Evolutionary conservation across 1,140 invertebrate genomes (phyloP), one percentile per base, ranked within the genome.

Genomic region (Myzus persicae): DNA sequence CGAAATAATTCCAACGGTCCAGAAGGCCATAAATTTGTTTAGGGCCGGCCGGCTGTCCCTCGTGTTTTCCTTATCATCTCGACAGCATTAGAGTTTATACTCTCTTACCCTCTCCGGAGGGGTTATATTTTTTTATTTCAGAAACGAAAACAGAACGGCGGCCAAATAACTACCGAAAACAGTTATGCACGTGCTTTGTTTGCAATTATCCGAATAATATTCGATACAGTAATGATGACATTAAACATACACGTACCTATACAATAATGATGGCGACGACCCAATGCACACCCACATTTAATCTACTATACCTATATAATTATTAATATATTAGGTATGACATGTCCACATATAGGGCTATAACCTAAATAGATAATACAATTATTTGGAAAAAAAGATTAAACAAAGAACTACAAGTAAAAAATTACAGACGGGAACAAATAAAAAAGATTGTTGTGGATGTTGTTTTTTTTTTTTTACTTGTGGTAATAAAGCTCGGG

Each of bases 11-110:
- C 91, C 91, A 42, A 93, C 91, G 91, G 91, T 93, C 91, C 91
- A 93, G 91, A 93, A 93, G 46, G 81, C 91, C 91, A 93, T 93
- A 93, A 93, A 93, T 93, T 93, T 93, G 91, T 93, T 93, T 93
- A 93, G 91, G 91, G 91, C 91, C 76, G 48, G 48, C 81, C 91
- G 91, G 81, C 91, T 84, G 91, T 93, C 91, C 91, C 91, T 93
- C 91, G 91, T 93, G 91, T 84, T 93, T 93, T 93, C 91, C 91
- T 93, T 93, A 93, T 93, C 91, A 84, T 84, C 76, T 84, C 91
- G 91, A 81, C 67, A 84, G 91, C 91, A 93, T 93, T 93, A 93
- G 76, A 93, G 91, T 85, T 93, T 85, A 92, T 92, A 93, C 54
- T 42, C 54, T 42, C 54, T 44, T 26, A 7, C 48, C 26, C 88